These are phyloP conservation scores for Pocota personata DNA, from an alignment of 2,888 invertebrate genomes.

Conservation along the genomic window DNA sequence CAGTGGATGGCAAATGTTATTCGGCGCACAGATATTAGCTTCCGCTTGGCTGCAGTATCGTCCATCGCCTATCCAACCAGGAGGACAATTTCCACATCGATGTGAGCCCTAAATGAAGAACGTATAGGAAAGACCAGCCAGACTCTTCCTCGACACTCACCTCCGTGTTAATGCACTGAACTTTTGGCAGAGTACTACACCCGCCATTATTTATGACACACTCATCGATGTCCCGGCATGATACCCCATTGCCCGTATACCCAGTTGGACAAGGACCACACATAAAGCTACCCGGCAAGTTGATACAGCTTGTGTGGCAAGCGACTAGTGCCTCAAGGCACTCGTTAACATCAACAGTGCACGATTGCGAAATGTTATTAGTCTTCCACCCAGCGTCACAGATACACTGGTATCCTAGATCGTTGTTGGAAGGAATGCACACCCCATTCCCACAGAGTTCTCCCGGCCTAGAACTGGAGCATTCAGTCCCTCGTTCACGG, in stretches of 20 bases:
- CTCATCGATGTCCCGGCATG: constrained; percentile 95
- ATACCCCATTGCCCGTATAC: constrained; percentile 93
- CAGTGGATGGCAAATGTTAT: constrained; percentile 89
- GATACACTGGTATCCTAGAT: constrained; percentile 89
- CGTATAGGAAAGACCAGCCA: neutral
- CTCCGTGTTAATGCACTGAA: constrained; percentile 93
- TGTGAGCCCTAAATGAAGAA: constrained; percentile 87
- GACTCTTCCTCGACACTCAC: constrained; percentile 80
- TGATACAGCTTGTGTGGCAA: constrained; percentile 93
- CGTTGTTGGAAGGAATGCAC: constrained; percentile 88
- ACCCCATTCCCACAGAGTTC: constrained; percentile 95
- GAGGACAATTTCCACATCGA: constrained; percentile 93
- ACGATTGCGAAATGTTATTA: constrained; percentile 87
- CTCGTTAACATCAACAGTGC: constrained; percentile 94
- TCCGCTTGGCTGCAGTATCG: constrained; percentile 84
- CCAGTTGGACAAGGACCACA: constrained; percentile 95
- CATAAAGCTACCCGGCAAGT: constrained; percentile 93
- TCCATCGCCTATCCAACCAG: constrained; percentile 94
- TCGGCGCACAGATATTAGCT: constrained; percentile 77
- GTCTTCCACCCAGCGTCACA: constrained; percentile 94
- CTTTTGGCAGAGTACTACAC: constrained; percentile 91
- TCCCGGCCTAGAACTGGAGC: constrained; percentile 86
- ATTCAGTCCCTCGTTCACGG: constrained; percentile 88
- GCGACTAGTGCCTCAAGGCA: constrained; percentile 88
- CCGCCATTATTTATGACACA: constrained; percentile 93